These are phyloP conservation scores for Apeira syringaria DNA, from an alignment of 2,888 invertebrate species.

Conservation along the genomic window DNA sequence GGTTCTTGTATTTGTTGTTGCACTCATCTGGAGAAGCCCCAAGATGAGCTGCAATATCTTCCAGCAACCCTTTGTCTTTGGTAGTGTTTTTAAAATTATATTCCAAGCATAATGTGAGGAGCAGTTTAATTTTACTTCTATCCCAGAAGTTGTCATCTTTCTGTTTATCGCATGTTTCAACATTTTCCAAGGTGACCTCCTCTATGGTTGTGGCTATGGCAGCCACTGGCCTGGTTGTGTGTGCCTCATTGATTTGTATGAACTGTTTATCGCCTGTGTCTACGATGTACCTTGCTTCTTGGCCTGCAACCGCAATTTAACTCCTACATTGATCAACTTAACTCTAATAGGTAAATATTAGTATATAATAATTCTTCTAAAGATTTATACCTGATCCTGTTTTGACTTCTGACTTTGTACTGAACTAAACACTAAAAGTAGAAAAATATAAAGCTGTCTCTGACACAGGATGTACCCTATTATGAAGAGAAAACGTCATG, in stretches of 20 bases:
- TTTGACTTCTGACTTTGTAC: too few species aligned
- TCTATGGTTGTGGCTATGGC: constrained; percentile 10
- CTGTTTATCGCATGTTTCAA: constrained; percentile 36
- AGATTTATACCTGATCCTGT: too few species aligned
- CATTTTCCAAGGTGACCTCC: constrained; percentile 35
- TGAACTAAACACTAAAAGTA: too few species aligned
- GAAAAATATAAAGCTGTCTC: too few species aligned
- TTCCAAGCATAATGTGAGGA: constrained; percentile 63
- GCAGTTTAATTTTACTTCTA: constrained; percentile 58
- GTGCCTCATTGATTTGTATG: constrained; percentile 53
- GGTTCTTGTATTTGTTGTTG: constrained; percentile 62
- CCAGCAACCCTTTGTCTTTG: constrained; percentile 58
- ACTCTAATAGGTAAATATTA: too few species aligned
- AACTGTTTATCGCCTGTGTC: constrained; percentile 61
- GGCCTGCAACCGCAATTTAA: constrained; percentile 36
- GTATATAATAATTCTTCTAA: too few species aligned
- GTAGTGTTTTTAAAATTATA: constrained; percentile 45
- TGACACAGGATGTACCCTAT: too few species aligned
- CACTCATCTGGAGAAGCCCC: constrained; percentile 64
- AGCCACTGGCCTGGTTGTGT: too few species aligned
- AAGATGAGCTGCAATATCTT: constrained; percentile 56
- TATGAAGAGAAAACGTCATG: too few species aligned
- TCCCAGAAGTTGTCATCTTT: constrained; percentile 66
- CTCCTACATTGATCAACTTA: too few species aligned
- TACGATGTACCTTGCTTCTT: constrained; percentile 60